Percentiles rank a stretch among this genome's conserved stretches.
Evolutionary conservation across 2,113 vertebrate species (phyloP).

Genomic region (Alethe castanea): DNA sequence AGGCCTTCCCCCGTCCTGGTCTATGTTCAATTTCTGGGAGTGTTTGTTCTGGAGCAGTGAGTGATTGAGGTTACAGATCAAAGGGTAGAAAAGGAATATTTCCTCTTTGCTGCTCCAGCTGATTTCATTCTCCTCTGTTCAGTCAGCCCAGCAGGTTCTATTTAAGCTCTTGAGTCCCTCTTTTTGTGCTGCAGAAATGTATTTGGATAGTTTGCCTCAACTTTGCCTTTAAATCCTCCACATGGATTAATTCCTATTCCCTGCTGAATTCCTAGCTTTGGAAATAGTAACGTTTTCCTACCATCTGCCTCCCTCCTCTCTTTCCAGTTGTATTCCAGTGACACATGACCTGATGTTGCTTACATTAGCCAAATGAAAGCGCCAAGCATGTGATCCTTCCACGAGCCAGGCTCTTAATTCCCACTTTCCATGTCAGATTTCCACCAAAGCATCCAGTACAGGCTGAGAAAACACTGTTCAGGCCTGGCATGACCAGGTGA

Average conservation of each 20-base stretch:
- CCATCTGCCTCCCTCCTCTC: constrained; percentile 26
- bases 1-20: background rate
- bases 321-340: constrained; percentile 11
- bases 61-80: constrained; percentile 52
- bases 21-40: constrained; percentile 13
- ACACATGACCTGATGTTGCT: constrained; percentile 12
- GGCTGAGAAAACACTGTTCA: background rate
- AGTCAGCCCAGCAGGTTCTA: constrained; percentile 16
- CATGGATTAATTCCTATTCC: background rate
- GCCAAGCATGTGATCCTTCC: background rate
- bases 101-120: constrained; percentile 50
- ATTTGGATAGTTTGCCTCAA: background rate
- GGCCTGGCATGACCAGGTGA: background rate
- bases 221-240: background rate
- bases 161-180: constrained; percentile 1
- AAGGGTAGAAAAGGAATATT: constrained; percentile 47
- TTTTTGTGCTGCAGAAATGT: background rate
- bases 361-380: background rate
- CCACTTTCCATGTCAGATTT: constrained; percentile 52
- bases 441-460: background rate
- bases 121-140: constrained; percentile 23
- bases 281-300: constrained; percentile 20
- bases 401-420: constrained; percentile 25
- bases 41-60: constrained; percentile 56
- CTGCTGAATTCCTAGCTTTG: background rate